phyloP scores from a whole-genome alignment of 2,113 vertebrate species.

The Anthoscopus minutus region DNA sequence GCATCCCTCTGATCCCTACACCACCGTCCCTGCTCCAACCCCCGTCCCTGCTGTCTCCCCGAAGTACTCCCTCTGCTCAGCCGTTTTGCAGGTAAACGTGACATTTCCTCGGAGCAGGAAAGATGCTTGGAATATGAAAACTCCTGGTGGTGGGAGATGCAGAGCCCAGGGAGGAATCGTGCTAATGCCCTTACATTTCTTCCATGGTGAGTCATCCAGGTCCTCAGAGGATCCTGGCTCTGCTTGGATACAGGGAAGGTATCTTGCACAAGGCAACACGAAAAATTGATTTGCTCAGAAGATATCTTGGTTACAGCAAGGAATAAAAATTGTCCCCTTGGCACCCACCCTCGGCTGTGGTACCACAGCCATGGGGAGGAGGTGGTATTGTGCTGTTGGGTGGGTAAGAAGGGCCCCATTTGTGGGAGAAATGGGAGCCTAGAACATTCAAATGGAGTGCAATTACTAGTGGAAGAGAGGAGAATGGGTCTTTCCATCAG shows the following conservation, averaged over 20 bases:
- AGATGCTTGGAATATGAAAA: background rate
- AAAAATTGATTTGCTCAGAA: background rate
- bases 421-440: background rate
- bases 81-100: background rate
- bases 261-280: background rate
- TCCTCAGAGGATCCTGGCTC: background rate
- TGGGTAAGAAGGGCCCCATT: background rate
- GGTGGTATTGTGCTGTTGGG: background rate
- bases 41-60: background rate
- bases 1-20: background rate
- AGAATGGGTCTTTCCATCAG: background rate
- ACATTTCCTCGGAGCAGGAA: background rate
- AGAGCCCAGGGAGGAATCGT: background rate
- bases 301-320: background rate
- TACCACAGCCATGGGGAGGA: background rate
- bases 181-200: background rate
- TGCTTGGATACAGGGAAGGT: background rate
- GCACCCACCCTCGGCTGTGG: background rate
- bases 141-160: background rate
- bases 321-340: background rate
- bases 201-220: slow-evolving; percentile 8
- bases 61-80: background rate
- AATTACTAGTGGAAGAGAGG: background rate
- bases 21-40: background rate
- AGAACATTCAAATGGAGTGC: background rate